phyloP scores from a whole-genome alignment of 2,888 invertebrate genomes.

The Plagiodera versicolora region DNA sequence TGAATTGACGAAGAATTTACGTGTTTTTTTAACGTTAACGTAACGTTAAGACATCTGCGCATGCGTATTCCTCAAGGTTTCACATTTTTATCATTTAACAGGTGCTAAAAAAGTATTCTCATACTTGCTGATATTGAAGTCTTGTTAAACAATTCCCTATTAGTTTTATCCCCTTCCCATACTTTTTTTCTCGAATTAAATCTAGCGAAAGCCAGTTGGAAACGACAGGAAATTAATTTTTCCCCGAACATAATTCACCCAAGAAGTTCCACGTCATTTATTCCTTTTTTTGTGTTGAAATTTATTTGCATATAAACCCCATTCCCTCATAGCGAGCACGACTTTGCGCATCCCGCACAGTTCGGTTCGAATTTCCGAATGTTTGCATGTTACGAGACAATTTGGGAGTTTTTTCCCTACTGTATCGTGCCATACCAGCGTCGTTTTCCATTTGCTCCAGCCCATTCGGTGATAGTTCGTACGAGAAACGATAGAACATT shows the following conservation, averaged over 20 bases:
- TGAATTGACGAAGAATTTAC: too few species aligned
- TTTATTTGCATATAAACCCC: neutral
- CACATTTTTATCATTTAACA: too few species aligned
- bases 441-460: too few species aligned
- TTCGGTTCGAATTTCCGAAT: neutral
- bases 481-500: too few species aligned
- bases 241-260: neutral
- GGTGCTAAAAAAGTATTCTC: too few species aligned
- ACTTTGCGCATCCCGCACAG: neutral
- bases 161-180: neutral
- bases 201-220: neutral
- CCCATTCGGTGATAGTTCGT: too few species aligned
- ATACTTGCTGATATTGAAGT: too few species aligned
- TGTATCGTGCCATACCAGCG: too few species aligned
- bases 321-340: neutral
- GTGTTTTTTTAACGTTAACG: too few species aligned
- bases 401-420: neutral
- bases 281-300: neutral
- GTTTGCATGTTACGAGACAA: neutral
- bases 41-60: too few species aligned
- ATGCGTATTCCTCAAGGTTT: too few species aligned
- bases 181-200: neutral
- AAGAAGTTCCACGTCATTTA: slow-evolving; percentile 1
- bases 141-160: too few species aligned
- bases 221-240: neutral